Conservation (phyloP, 2,888 invertebrate species). For the Epinotia nisella region DNA sequence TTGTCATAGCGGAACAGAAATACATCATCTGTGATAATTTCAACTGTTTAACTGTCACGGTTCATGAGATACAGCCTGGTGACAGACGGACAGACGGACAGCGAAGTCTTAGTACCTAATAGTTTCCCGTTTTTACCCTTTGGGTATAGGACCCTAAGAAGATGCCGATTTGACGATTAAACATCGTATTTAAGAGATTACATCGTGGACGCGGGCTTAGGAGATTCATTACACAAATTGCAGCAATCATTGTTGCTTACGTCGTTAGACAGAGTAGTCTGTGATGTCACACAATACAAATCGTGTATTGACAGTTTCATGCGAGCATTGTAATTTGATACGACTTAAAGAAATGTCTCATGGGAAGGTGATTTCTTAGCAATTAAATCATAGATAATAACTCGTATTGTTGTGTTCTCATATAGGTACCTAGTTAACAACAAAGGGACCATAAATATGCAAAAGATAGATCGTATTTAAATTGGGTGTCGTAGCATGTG, state of each 20-base stretch:
- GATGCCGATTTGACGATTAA: too few relatives aligned
- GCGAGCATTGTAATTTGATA: neutral
- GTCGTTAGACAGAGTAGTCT: conserved; percentile 2
- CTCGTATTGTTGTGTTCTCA: neutral
- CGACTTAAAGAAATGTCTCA: neutral
- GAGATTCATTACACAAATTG: conserved; percentile 36
- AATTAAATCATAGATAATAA: neutral
- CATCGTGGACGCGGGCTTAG: conserved; percentile 11
- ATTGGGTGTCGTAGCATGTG: neutral
- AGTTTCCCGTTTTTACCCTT: too few relatives aligned
- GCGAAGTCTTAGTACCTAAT: too few relatives aligned
- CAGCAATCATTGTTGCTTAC: conserved; percentile 39
- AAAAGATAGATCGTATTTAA: neutral
- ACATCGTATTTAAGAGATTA: too few relatives aligned
- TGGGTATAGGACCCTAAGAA: too few relatives aligned
- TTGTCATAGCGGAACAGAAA: too few relatives aligned
- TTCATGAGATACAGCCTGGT: too few relatives aligned
- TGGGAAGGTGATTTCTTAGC: too few relatives aligned
- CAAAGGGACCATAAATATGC: neutral
- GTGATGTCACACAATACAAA: conserved; percentile 19
- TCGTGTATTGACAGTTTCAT: conserved; percentile 10
- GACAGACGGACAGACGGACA: too few relatives aligned
- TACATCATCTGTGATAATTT: too few relatives aligned
- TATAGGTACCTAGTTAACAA: neutral
- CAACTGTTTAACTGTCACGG: too few relatives aligned